These are phyloP conservation scores for Bombus polaris DNA, from an alignment of 1,140 invertebrate genomes.

Conservation along the genomic window DNA sequence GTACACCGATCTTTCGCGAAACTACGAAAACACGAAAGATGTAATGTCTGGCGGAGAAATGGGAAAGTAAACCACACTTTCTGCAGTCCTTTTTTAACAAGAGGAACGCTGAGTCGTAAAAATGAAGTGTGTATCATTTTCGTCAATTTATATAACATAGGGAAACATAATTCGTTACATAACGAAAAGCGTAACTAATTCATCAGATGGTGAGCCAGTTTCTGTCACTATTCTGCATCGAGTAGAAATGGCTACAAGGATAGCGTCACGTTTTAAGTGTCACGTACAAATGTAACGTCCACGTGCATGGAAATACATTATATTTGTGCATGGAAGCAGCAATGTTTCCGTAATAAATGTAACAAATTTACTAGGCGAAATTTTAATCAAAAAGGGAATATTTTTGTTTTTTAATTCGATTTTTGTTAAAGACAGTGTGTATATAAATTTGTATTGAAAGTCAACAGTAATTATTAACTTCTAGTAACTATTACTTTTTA, in stretches of 20 bases:
- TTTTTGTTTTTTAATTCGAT: too few relatives aligned
- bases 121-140: neutral
- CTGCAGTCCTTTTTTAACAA: too few relatives aligned
- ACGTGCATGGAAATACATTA: neutral
- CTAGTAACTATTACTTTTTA: too few relatives aligned
- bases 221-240: neutral
- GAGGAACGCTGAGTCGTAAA: neutral
- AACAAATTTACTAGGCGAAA: too few relatives aligned
- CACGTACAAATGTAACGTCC: neutral
- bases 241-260: neutral
- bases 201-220: neutral
- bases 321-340: neutral
- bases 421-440: too few relatives aligned
- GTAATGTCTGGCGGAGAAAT: neutral
- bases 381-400: too few relatives aligned
- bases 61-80: neutral
- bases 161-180: neutral
- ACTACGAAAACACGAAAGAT: neutral
- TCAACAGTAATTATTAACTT: too few relatives aligned
- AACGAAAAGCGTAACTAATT: neutral
- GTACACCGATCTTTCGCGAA: too few relatives aligned
- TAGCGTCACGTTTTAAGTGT: neutral
- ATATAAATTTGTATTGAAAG: too few relatives aligned
- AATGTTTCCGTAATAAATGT: neutral
- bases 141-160: neutral